Evolutionary conservation across 2,797 vertebrate species (phyloP), one percentile per base, ranked within the genome.

Genomic region (Sciurus vulgaris): DNA sequence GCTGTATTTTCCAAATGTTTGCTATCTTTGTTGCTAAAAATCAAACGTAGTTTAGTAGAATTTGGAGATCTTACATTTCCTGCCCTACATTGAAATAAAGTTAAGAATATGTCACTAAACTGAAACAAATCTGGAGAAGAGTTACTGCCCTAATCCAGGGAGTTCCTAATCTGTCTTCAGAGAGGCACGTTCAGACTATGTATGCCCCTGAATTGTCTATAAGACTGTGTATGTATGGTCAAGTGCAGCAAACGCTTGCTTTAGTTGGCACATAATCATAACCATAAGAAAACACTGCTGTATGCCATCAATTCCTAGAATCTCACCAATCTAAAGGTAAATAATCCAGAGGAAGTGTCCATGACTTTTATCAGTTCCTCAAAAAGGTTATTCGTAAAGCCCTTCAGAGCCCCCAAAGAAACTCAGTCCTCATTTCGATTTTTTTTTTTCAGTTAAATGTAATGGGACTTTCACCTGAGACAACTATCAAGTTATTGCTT

Each of bases 401-500:
- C 74, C 85, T 74, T 79, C 65, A 91, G 78, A 82, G 38, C 12
- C 76, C 7, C 24, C 51, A 67, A 0, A 86, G 69, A 96, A 95
- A 93, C 49, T 26, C 26, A 51, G 4, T 74, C 54, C 20, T 87
- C 65, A 65, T 9, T 78, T 11, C 61, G 77, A 91, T 35, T 8
- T 82, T 30, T 91, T 30, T 91, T 96, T 86, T 30, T 41, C 54
- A 78, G 47, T 92, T 70, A 86, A 95, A 91, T 22, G 49, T 83
- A 78, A 69, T 91, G 61, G 30, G 8, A 38, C 18, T 56, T 56
- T 22, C 51, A 56, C 28, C 28, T 95, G 63, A 89, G 4, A 44
- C 59, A 93, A 1, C 91, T 93, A 74, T 7, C 38, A 88, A 28
- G 35, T 72, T 79, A 38, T 69, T 94, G 15, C 56, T 54, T 67